phyloP scores from a whole-genome alignment of 1,140 invertebrate genomes.

The Dolichoris vasculosae region DNA sequence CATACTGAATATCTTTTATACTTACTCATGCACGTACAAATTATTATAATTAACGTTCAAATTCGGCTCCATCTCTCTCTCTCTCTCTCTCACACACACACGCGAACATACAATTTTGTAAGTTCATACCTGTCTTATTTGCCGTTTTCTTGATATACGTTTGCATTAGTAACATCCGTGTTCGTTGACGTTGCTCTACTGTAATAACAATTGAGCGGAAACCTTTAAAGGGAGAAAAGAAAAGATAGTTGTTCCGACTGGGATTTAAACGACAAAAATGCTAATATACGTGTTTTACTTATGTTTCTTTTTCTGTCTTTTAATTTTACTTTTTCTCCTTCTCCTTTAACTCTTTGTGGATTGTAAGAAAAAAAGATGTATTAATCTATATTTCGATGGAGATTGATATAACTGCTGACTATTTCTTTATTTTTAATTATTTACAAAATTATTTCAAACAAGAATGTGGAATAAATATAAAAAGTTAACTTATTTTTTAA shows the following conservation, averaged over 20 bases:
- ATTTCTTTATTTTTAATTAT: no score
- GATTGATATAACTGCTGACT: neutral
- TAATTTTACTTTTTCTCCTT: neutral
- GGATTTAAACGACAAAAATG: conserved; percentile 44
- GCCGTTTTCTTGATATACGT: neutral
- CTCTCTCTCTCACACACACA: conserved; percentile 6
- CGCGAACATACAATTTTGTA: neutral
- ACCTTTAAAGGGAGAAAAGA: conserved; percentile 29
- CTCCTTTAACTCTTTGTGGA: neutral
- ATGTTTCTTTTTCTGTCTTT: neutral
- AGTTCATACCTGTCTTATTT: neutral
- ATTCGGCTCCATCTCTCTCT: neutral
- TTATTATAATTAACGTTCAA: conserved; percentile 15
- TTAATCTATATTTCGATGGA: neutral
- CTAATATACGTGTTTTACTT: conserved; percentile 7
- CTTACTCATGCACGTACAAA: neutral
- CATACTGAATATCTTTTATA: neutral
- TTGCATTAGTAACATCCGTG: neutral
- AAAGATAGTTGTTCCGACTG: conserved; percentile 36
- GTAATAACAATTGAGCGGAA: neutral
- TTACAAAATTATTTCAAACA: no score
- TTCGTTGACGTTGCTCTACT: neutral
- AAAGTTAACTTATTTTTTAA: no score
- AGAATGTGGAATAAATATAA: no score
- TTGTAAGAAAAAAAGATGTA: conserved; percentile 31